Evolutionary conservation across 2,113 vertebrate species (phyloP), one percentile per base, ranked within the genome.

Genomic region (Nansenia antarctica): DNA sequence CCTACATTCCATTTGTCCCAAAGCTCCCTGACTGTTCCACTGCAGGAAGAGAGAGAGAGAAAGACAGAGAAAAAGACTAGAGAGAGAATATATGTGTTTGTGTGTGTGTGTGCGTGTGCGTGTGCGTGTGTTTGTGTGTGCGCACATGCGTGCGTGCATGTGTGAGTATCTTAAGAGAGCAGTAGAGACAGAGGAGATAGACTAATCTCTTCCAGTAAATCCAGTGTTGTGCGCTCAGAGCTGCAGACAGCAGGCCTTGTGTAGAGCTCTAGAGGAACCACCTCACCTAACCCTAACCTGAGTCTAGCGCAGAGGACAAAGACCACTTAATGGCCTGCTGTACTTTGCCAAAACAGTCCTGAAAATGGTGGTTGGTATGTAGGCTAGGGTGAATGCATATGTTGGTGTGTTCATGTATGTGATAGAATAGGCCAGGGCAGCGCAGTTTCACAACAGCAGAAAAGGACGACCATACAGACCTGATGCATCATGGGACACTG

Each of bases 121-220:
- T n/a, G n/a, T n/a, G n/a, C n/a, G n/a, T n/a, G n/a, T n/a, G n/a
- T n/a, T n/a, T n/a, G n/a, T n/a, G n/a, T n/a, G n/a, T n/a, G n/a
- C n/a, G n/a, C n/a, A n/a, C n/a, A n/a, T n/a, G n/a, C n/a, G n/a
- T n/a, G n/a, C n/a, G 63, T 34, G 35, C 34, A 30, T 22, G 18
- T 27, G 30, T 53, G 35, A 24, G 57, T 32, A 8, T 70, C 65
- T 70, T 73, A 67, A 47, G 47, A 54, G 58, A 78, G 67, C 62
- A 65, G 62, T 69, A 65, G 64, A 62, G 78, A 64, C 73, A 47
- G 73, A 64, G 67, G 22, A 72, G 11, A 31, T n/a, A 55, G 77
- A 79, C 62, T 57, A 76, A 84, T 47, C 18, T 4, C n/a, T 9
- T n/a, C 20, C 52, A 54, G 52, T 81, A 81, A 81, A 79, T 76